Evolutionary conservation across 1,140 invertebrate genomes (phyloP), one percentile per base, ranked within the genome.

Genomic region (Olivierus martensii): DNA sequence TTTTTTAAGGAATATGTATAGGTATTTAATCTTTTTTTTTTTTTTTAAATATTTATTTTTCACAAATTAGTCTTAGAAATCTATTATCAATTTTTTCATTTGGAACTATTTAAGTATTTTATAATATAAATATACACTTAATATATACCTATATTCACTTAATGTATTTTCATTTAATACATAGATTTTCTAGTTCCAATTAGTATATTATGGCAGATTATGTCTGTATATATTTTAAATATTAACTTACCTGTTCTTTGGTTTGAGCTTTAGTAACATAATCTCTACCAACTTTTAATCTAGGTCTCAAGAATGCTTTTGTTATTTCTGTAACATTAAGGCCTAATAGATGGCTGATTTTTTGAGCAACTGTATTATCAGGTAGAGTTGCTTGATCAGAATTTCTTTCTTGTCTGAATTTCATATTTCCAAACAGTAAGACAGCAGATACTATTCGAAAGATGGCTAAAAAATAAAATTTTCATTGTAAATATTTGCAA

Each of bases 251-350:
- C 72, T 99, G 95, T 67, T 98, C 95, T 71, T 98, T 98, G 7
- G 92, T 99, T 71, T 99, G 96, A 21, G 94, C 90, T 73, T 99
- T 99, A 10, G 90, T 96, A 2, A 99, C 94, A 67, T 87, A 92
- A 68, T 99, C 96, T 53, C 95, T 78, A 21, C 96, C 96, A 2
- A 99, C 95, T 73, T 98, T 98, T 61, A 99, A 94, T 61, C 88
- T 79, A 0, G 96, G 96, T 66, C 90, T 92, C 3, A 99, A 74
- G 75, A 99, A 97, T 9, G 94, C 94, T 67, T 95, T 91, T 2
- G 90, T 95, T 82, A 99, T 91, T 64, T 98, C 94, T 0, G 89
- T 95, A 0, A 99, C 90, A 61, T 75, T 74, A 3, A 97, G 72
- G 59, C 95, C 95, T 43, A 99, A 74, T 46, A 99, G 69, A 71